Evolutionary conservation across 2,113 vertebrate species (phyloP).

Genomic region (Motacilla alba): DNA sequence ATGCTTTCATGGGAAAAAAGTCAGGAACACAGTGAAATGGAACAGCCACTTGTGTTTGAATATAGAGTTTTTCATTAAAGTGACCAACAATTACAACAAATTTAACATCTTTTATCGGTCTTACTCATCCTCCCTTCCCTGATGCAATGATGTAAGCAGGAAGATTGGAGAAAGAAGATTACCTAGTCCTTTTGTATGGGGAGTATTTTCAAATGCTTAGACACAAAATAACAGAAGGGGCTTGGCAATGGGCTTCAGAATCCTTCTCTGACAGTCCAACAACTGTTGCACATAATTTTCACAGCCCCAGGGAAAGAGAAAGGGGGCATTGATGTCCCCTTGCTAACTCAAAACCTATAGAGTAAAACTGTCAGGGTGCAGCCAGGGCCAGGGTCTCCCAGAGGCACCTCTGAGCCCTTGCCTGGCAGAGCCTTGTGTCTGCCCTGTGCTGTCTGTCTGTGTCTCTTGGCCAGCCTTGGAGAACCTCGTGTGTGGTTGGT

Average conservation of each 20-base stretch:
- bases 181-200: not conserved
- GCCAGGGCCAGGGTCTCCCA: accelerated
- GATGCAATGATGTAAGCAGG: not conserved
- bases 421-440: not conserved
- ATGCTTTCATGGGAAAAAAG: not conserved
- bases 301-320: not conserved
- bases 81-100: not conserved
- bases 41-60: not conserved
- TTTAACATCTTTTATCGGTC: not conserved
- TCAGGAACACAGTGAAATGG: not conserved
- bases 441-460: not conserved
- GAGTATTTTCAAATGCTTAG: not conserved
- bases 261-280: not conserved
- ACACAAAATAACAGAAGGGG: not conserved
- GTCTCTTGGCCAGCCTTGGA: not conserved
- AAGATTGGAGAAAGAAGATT: not conserved
- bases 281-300: not conserved
- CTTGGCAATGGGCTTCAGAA: not conserved
- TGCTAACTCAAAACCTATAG: not conserved
- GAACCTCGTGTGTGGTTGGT: accelerated
- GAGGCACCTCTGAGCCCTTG: accelerated
- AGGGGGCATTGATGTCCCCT: not conserved
- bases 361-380: not conserved
- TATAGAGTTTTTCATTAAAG: not conserved
- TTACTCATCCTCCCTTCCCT: not conserved